Base-by-base conservation (phyloP, 1,140 invertebrate species). In the Gryllus bimaculatus region DNA sequence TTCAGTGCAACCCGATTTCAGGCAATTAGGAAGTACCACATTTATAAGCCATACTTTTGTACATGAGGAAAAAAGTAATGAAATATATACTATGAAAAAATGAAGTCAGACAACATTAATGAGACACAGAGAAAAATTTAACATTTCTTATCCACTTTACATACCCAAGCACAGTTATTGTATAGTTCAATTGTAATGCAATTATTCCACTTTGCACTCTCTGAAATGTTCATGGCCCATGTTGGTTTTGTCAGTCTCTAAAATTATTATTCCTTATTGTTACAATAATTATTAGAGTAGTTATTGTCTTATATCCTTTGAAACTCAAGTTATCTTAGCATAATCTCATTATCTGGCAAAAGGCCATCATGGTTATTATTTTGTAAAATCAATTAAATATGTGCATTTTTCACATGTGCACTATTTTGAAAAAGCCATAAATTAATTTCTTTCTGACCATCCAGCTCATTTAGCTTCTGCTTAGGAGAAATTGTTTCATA, bases 401-500 rank as follows among this genome's bases (percentile, higher is more conserved):
- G 54, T 66, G 54, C 54, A 66, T 13, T 13, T 66, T 66, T 66
- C 54, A 66, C 54, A 66, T 66, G 54, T 66, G 54, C 54, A 66
- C 54, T 66, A 66, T 66, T 66, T 66, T 66, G 54, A 66, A 66
- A 66, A 66, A 66, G 54, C 54, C 54, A 66, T 66, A 66, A 66
- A 66, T 66, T 66, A 66, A 66, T 66, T 66, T 66, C 54, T 66
- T 66, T 66, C 54, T 66, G 54, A 66, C 54, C 54, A 66, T 66
- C 54, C 54, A 66, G 54, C 54, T 66, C 54, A 66, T 66, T 66
- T 66, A 66, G 54, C 54, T 66, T 66, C 54, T 66, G 54, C 54
- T 66, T 15, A 77, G 18, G 75, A 18, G 48, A 77, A 54, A 77
- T 49, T 20, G 47, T 77, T 48, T 77, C 76, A 18, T 77, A 47